Conservation (phyloP, 2,113 vertebrate genomes). For the Phylloscopus trochiloides region DNA sequence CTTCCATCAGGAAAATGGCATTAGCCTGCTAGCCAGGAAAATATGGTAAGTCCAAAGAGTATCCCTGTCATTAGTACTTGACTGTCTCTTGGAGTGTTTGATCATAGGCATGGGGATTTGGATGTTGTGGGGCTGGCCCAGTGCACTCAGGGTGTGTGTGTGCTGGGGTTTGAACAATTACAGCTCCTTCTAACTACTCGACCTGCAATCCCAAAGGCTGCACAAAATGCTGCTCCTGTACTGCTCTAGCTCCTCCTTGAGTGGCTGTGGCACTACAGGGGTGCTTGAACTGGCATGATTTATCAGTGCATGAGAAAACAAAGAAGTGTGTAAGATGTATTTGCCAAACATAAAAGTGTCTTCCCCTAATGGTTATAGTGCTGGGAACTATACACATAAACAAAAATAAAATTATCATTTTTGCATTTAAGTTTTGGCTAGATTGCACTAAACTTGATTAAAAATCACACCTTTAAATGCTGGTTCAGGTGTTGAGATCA, state of each 20-base stretch:
- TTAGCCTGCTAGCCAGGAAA: constrained; percentile 23
- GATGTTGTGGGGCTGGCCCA: neutral
- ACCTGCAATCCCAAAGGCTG: neutral
- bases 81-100: constrained; percentile 7
- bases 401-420: neutral
- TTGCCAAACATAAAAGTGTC: neutral
- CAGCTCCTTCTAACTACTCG: neutral
- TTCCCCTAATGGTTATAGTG: neutral
- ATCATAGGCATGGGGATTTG: constrained; percentile 12
- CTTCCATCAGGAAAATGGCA: constrained; percentile 27
- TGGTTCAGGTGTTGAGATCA: neutral
- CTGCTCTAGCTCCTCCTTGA: neutral
- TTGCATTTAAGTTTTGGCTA: neutral
- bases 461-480: neutral
- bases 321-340: rapidly evolving
- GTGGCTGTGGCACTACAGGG: neutral
- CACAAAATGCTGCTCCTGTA: neutral
- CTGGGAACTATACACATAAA: neutral
- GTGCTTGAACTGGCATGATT: neutral
- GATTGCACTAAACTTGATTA: neutral
- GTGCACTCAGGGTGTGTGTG: neutral
- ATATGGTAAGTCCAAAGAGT: neutral
- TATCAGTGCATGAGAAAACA: neutral
- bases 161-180: neutral
- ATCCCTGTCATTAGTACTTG: neutral